Evolutionary conservation across 2,888 invertebrate species (phyloP).

Genomic region (Dryobota labecula): DNA sequence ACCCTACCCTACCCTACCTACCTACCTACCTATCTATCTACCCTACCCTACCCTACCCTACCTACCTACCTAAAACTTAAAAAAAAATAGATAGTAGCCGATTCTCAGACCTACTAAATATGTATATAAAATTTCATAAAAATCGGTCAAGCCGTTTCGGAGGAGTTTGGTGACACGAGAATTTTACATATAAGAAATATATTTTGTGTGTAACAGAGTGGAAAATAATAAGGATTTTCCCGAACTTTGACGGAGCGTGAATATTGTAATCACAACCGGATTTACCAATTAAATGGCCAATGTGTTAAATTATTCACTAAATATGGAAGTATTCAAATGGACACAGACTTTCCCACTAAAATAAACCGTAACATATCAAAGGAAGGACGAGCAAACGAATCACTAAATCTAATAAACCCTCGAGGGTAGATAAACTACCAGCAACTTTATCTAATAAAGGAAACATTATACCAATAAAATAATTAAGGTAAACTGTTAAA

Average conservation of each 20-base stretch:
- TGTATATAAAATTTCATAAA: too few relatives aligned
- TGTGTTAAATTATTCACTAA: neutral
- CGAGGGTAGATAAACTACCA: constrained; percentile 12
- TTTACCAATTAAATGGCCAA: neutral
- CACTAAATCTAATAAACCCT: constrained; percentile 34
- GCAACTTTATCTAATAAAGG: constrained; percentile 29
- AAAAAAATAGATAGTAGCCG: too few relatives aligned
- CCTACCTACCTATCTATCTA: too few relatives aligned
- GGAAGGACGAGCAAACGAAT: constrained; percentile 3
- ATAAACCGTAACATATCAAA: neutral
- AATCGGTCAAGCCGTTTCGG: too few relatives aligned
- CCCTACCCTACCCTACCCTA: too few relatives aligned
- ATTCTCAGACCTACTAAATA: too few relatives aligned
- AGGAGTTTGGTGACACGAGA: too few relatives aligned
- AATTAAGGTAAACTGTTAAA: constrained; percentile 26
- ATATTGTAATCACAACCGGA: neutral
- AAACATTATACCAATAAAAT: constrained; percentile 31
- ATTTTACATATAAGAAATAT: too few relatives aligned
- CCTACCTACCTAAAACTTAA: too few relatives aligned
- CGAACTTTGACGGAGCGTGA: neutral
- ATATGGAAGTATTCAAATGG: neutral
- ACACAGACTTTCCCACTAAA: neutral
- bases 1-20: too few relatives aligned
- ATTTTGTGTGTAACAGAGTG: too few relatives aligned
- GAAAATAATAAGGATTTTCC: neutral